Base-by-base conservation (phyloP, 1,140 invertebrate species). In the Hyles vespertilio region DNA sequence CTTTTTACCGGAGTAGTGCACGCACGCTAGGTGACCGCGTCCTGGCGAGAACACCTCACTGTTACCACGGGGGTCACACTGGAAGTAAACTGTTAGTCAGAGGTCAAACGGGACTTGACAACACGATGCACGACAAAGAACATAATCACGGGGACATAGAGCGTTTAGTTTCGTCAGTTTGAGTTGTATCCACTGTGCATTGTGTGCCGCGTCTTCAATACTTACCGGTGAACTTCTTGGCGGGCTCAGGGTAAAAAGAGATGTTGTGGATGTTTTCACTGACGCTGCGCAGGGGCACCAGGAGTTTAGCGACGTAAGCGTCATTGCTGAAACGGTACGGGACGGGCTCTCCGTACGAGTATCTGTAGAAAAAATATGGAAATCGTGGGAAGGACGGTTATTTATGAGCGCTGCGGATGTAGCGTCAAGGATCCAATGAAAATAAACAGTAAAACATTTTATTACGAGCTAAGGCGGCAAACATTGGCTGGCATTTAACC, bases 1-100 rank as follows among this genome's bases (percentile, higher is more conserved):
- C 79, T 92, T 94, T 67, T 93, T 94, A 67, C 94, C 95, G 77
- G 94, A 93, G 84, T 94, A 95, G 72, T 93, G 92, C 69, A 96
- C 91, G 84, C 94, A 95, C 45, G 95, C 92, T 77, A 96, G 89
- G 89, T 94, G 92, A 60, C 94, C 94, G 77, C 89, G 90, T 82
- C 92, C 92, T 93, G 88, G 79, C 70, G 77, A 74, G 69, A 83
- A 82, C 79, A 84, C 77, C 79, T 75, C 74, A 76, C 50, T 62
- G 77, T 84, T 84, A 79, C 65, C 70, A 81, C 70, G 64, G 70
- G 74, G 78, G 66, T 32, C 78, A 84, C 74, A 73, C 81, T 74
- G 68, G 77, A 77, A 69, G 48, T 63, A 68, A 62, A 73, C 58
- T 75, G 70, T 79, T 81, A 77, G 75, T 76, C 46, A 70, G 70